A percentile compares a stretch with the other conserved stretches of the same genome.
Evolutionary conservation across 1,140 invertebrate genomes (phyloP).

Genomic region (Drosophila cardini): DNA sequence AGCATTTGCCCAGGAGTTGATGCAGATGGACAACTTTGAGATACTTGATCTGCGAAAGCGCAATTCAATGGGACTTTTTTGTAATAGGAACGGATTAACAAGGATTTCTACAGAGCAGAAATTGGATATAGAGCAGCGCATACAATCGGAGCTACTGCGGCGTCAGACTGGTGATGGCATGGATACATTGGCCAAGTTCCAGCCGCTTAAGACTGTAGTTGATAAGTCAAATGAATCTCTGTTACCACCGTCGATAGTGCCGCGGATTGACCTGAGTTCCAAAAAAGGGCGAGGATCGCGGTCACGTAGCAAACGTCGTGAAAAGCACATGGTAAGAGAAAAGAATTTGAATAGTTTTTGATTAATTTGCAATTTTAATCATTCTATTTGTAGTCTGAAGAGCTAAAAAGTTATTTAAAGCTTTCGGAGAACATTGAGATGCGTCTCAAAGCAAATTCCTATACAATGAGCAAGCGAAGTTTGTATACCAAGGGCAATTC

Average conservation of each 20-base stretch:
- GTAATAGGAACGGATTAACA: conserved; percentile 12
- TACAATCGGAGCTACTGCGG: background rate
- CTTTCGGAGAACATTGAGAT: conserved; percentile 33
- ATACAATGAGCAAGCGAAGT: conserved; percentile 34
- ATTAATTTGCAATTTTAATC: background rate
- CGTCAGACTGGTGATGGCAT: too few relatives aligned
- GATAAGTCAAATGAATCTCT: background rate
- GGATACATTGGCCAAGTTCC: background rate
- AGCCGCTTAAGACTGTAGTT: background rate
- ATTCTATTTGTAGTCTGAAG: conserved; percentile 37
- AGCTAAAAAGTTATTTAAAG: conserved; percentile 51
- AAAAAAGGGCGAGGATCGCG: background rate
- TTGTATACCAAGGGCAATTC: conserved; percentile 72
- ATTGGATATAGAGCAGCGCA: conserved; percentile 29
- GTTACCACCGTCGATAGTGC: background rate
- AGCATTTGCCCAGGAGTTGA: conserved; percentile 62
- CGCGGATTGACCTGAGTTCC: background rate
- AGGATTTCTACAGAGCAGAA: conserved; percentile 22
- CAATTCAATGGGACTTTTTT: conserved; percentile 54
- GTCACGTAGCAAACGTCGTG: background rate
- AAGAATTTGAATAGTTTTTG: background rate
- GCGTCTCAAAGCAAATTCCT: conserved; percentile 2
- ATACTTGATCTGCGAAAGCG: conserved; percentile 77
- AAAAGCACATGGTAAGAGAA: conserved; percentile 29
- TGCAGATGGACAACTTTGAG: conserved; percentile 67